phyloP scores from a whole-genome alignment of 2,113 vertebrate genomes.

The Xyrauchen texanus region DNA sequence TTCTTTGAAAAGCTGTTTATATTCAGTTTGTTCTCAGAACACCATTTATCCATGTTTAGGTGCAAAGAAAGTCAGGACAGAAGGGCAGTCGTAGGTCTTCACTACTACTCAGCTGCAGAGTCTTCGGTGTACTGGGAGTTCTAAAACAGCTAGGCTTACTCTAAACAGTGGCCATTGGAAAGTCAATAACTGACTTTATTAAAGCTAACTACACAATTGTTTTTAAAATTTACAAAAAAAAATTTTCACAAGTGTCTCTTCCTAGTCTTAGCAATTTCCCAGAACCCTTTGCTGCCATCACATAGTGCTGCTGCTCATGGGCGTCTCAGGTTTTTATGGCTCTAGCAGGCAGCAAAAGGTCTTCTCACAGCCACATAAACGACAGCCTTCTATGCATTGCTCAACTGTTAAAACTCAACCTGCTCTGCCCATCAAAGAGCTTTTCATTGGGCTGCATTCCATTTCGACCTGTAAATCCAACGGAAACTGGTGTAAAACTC shows the following conservation, averaged over 20 bases:
- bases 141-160: background rate
- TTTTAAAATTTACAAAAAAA: too few species aligned
- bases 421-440: constrained; percentile 68
- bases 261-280: constrained; percentile 29
- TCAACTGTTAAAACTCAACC: constrained; percentile 66
- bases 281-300: constrained; percentile 31
- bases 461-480: constrained; percentile 73
- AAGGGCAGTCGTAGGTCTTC: too few species aligned
- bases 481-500: constrained; percentile 69
- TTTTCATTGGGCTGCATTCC: constrained; percentile 73
- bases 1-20: background rate
- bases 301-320: constrained; percentile 52
- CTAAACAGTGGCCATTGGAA: background rate
- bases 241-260: background rate
- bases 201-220: too few species aligned
- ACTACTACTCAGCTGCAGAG: background rate
- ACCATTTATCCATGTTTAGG: background rate
- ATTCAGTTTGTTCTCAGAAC: background rate
- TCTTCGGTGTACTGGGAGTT: background rate
- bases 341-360: constrained; percentile 59
- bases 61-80: background rate
- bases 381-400: constrained; percentile 59
- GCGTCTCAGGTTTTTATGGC: constrained; percentile 66
- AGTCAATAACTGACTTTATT: background rate
- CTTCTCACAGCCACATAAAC: constrained; percentile 69